phyloP scores from a whole-genome alignment of 2,888 invertebrate species.

The Melolontha melolontha region DNA sequence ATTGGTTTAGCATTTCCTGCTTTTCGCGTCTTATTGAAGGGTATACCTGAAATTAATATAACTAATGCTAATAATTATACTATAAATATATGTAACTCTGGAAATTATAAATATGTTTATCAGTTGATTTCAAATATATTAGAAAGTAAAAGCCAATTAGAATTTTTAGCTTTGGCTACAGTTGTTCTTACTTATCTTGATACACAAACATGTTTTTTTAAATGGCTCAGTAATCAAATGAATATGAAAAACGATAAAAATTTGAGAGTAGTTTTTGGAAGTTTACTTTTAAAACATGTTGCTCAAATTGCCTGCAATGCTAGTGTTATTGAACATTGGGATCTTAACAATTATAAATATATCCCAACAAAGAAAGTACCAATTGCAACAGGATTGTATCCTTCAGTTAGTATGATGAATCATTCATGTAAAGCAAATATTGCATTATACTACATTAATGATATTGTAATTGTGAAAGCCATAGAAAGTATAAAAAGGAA shows the following conservation, averaged over 20 bases:
- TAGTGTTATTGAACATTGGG: conserved; percentile 60
- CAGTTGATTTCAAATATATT: conserved; percentile 80
- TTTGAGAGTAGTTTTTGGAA: conserved; percentile 67
- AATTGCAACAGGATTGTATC: conserved; percentile 84
- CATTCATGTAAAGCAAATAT: conserved; percentile 92
- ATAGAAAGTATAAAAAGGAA: conserved; percentile 72
- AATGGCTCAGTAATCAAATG: conserved; percentile 64
- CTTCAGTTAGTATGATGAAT: conserved; percentile 90
- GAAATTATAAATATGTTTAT: conserved; percentile 76
- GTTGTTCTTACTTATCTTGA: conserved; percentile 73
- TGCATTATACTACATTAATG: conserved; percentile 79
- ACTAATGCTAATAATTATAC: background rate
- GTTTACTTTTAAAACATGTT: conserved; percentile 79
- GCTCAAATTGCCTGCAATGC: conserved; percentile 76
- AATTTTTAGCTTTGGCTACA: conserved; percentile 78
- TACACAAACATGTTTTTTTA: conserved; percentile 74
- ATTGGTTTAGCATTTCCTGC: conserved; percentile 85
- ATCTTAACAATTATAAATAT: conserved; percentile 40
- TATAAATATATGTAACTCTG: conserved; percentile 49
- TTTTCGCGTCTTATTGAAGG: conserved; percentile 75
- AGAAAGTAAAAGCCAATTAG: conserved; percentile 73
- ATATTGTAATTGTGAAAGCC: conserved; percentile 78
- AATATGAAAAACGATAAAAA: conserved; percentile 62
- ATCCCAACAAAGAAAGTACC: conserved; percentile 64
- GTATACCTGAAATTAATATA: conserved; percentile 45